phyloP scores from a whole-genome alignment of 2,888 invertebrate species.

The Hedya salicella region DNA sequence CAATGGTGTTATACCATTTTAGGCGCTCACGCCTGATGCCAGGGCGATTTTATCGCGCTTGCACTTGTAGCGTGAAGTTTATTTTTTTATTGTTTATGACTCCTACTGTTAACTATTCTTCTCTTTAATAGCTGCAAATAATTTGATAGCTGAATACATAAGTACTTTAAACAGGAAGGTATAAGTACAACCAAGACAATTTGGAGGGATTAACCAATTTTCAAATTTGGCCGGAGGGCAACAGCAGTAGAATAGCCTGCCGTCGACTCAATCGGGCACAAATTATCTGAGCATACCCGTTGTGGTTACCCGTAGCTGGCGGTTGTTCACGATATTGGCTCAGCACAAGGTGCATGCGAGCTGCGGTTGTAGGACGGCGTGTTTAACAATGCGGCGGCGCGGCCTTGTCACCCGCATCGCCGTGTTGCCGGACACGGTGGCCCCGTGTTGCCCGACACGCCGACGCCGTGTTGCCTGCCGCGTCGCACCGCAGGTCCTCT shows the following conservation, averaged over 20 bases:
- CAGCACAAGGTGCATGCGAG: constrained; percentile 51
- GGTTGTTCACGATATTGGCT: constrained; percentile 45
- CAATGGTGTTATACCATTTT: too few species aligned
- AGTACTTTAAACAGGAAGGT: background rate
- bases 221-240: background rate
- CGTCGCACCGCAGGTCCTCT: constrained; percentile 46
- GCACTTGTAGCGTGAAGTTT: background rate
- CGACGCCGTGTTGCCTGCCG: constrained; percentile 45
- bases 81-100: background rate
- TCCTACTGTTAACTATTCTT: too few species aligned
- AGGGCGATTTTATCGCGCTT: background rate
- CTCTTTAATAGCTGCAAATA: too few species aligned
- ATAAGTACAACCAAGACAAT: too few species aligned
- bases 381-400: constrained; percentile 66
- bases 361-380: constrained; percentile 59
- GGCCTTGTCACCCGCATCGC: constrained; percentile 48
- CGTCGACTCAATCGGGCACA: constrained; percentile 22
- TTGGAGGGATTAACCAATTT: background rate
- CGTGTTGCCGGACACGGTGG: constrained; percentile 54
- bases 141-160: too few species aligned
- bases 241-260: constrained; percentile 18
- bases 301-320: constrained; percentile 42
- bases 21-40: background rate
- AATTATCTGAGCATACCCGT: constrained; percentile 26
- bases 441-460: constrained; percentile 54